A percentile compares a stretch with the other conserved stretches of the same genome.
phyloP scores from a whole-genome alignment of 2,113 vertebrate genomes.

The Engraulis encrasicolus region DNA sequence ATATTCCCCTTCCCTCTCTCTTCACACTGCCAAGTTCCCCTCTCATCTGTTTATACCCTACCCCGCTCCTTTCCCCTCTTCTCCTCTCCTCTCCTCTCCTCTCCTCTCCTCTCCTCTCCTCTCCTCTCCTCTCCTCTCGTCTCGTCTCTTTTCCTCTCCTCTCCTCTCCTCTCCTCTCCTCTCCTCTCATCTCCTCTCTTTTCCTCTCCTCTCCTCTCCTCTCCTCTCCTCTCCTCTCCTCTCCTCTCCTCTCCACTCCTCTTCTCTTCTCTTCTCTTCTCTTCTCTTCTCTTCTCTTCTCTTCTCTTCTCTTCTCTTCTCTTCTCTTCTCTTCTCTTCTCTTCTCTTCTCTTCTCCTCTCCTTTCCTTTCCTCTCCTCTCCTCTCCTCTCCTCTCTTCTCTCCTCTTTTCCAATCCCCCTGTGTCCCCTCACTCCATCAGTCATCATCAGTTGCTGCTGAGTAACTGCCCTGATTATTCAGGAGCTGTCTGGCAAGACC shows the following conservation, averaged over 20 bases:
- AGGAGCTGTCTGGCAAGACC: neutral
- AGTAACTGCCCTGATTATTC: conserved; percentile 3
- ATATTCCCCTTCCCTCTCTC: conserved; percentile 29
- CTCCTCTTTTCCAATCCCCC: neutral
- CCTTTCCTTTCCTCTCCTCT: neutral
- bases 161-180: neutral
- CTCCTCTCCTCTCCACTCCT: too few relatives aligned
- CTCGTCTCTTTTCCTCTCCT: neutral
- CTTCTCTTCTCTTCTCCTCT: conserved; percentile 25
- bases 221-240: conserved; percentile 26
- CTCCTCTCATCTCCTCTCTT: conserved; percentile 31
- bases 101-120: too few relatives aligned
- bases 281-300: neutral
- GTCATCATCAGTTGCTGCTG: neutral
- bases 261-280: conserved; percentile 33
- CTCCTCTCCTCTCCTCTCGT: conserved; percentile 29
- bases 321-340: conserved; percentile 28
- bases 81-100: conserved; percentile 13
- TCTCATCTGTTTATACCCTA: conserved; percentile 30
- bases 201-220: conserved; percentile 29
- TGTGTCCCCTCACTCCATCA: neutral
- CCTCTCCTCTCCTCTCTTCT: conserved; percentile 23
- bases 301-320: conserved; percentile 29
- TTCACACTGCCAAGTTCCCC: neutral
- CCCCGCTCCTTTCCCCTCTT: conserved; percentile 30